Evolutionary conservation across 2,113 vertebrate species (phyloP).

Genomic region (Toxostoma redivivum): DNA sequence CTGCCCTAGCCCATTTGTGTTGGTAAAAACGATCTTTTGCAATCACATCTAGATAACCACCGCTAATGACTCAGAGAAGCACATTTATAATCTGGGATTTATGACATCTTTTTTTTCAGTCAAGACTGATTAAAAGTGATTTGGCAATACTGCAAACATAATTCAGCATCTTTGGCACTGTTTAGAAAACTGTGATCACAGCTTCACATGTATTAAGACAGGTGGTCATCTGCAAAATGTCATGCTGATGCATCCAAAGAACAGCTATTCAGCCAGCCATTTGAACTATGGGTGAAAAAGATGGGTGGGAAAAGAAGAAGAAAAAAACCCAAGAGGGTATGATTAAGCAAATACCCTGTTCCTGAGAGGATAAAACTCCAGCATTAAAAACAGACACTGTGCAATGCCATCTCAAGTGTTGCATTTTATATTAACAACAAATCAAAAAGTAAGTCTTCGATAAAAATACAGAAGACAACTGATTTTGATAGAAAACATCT

Average conservation of each 20-base stretch:
- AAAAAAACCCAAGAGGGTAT: neutral
- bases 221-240: slow-evolving; percentile 24
- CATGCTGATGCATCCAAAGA: neutral
- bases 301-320: neutral
- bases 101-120: slow-evolving; percentile 35
- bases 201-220: neutral
- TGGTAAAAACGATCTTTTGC: neutral
- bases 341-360: neutral
- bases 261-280: neutral
- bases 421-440: neutral
- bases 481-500: neutral
- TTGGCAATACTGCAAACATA: slow-evolving; percentile 20
- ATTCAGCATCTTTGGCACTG: slow-evolving; percentile 23
- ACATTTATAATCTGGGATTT: neutral
- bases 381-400: neutral
- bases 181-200: slow-evolving; percentile 43
- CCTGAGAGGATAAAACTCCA: neutral
- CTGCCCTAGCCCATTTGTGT: neutral
- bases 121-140: slow-evolving; percentile 18
- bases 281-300: neutral
- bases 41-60: neutral
- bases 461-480: neutral
- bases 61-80: slow-evolving; percentile 20
- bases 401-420: neutral
- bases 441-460: neutral